phyloP scores from a whole-genome alignment of 1,140 invertebrate species.

The Diorhabda carinulata region DNA sequence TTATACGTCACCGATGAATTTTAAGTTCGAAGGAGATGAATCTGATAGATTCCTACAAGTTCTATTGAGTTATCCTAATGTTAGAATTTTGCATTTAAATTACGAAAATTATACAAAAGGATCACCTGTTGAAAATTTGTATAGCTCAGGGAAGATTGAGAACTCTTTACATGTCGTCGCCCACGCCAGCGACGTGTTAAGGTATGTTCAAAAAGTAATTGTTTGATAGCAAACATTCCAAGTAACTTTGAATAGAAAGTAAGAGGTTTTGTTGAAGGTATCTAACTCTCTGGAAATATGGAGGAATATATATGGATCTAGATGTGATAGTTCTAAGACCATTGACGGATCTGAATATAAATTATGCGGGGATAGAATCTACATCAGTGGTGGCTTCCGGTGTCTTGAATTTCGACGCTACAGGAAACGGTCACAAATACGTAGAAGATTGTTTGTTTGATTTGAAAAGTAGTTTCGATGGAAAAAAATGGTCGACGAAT shows the following conservation, averaged over 20 bases:
- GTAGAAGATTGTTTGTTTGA: slow-evolving; percentile 58
- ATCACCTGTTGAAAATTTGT: slow-evolving; percentile 61
- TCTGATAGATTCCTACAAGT: slow-evolving; percentile 46
- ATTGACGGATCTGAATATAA: slow-evolving; percentile 54
- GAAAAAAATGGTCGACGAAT: slow-evolving; percentile 65
- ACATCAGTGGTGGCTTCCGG: slow-evolving; percentile 59
- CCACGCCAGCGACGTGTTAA: slow-evolving; percentile 64
- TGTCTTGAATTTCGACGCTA: slow-evolving; percentile 56
- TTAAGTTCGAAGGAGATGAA: slow-evolving; percentile 41
- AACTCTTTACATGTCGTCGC: slow-evolving; percentile 53
- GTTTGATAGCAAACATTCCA: background rate
- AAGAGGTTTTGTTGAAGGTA: slow-evolving; percentile 48
- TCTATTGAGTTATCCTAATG: slow-evolving; percentile 55
- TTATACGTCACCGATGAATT: slow-evolving; percentile 51
- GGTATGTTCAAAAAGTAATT: slow-evolving; percentile 22
- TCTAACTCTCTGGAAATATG: slow-evolving; percentile 69
- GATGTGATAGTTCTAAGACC: slow-evolving; percentile 67
- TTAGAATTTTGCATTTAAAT: slow-evolving; percentile 56
- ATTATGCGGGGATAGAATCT: slow-evolving; percentile 65
- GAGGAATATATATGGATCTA: slow-evolving; percentile 73
- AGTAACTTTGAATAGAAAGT: too few species aligned
- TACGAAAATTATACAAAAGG: slow-evolving; percentile 55
- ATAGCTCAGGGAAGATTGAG: slow-evolving; percentile 53
- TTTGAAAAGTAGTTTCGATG: slow-evolving; percentile 59
- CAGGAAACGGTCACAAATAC: slow-evolving; percentile 54